Evolutionary conservation across 2,797 vertebrate genomes (phyloP).

Genomic region (Falco naumanni): DNA sequence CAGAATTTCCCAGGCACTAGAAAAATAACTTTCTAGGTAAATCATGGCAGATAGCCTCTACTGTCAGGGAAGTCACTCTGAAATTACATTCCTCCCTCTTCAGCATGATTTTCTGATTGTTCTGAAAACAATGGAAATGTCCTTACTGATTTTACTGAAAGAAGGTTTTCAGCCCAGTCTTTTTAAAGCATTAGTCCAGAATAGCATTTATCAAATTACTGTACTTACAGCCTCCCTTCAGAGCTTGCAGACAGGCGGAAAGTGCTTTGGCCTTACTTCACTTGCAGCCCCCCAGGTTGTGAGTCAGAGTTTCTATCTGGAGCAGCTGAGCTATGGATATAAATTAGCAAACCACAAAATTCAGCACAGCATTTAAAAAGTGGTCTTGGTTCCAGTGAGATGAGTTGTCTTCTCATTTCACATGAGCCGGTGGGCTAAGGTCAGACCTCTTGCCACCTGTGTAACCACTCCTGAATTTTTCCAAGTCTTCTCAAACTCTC

Average conservation of each 20-base stretch:
- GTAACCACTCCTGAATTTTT: not conserved
- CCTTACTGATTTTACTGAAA: not conserved
- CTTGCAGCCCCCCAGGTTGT: not conserved
- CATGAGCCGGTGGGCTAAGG: not conserved
- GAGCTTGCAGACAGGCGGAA: not conserved
- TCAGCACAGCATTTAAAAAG: not conserved
- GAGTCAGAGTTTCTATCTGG: not conserved
- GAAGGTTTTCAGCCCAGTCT: not conserved
- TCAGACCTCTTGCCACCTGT: not conserved
- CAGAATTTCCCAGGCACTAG: not conserved
- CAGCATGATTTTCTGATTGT: not conserved
- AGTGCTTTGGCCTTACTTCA: not conserved
- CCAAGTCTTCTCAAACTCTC: slow-evolving; percentile 22
- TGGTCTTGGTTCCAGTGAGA: not conserved
- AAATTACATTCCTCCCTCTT: not conserved
- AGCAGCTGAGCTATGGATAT: not conserved
- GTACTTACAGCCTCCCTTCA: not conserved
- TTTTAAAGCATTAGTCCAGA: not conserved
- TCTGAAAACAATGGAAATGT: not conserved
- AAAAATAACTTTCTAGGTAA: not conserved
- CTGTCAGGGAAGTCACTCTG: not conserved
- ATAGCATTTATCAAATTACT: not conserved
- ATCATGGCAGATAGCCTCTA: not conserved
- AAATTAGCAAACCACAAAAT: not conserved
- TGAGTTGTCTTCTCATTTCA: not conserved